Percentiles rank a stretch among this genome's conserved stretches.
phyloP scores from a whole-genome alignment of 2,888 invertebrate species.

The Ischnus inquisitorius region DNA sequence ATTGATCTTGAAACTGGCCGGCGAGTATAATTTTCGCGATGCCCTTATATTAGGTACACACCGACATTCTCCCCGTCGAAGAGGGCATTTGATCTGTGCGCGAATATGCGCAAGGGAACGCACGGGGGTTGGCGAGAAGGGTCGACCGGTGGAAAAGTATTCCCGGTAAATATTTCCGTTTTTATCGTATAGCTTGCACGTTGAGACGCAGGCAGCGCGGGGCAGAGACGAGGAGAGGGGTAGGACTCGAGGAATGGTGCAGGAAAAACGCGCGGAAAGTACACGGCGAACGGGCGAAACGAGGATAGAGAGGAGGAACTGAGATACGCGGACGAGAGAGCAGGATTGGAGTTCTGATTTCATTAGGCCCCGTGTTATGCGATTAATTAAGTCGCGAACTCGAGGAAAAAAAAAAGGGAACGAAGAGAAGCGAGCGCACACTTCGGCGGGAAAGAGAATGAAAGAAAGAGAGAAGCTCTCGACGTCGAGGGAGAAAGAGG shows the following conservation, averaged over 20 bases:
- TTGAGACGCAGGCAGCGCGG: conserved; percentile 65
- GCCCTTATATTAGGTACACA: not conserved
- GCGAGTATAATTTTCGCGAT: conserved; percentile 45
- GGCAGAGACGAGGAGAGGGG: not conserved
- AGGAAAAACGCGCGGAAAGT: conserved; percentile 70
- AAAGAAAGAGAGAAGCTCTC: conserved; percentile 61
- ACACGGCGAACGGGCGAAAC: conserved; percentile 56
- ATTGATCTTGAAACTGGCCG: conserved; percentile 35
- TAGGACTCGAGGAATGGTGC: conserved; percentile 53
- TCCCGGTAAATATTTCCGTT: conserved; percentile 83
- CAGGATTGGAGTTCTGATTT: conserved; percentile 84
- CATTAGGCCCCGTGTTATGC: conserved; percentile 85
- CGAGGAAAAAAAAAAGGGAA: conserved; percentile 83
- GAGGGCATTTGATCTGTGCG: conserved; percentile 43
- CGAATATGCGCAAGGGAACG: conserved; percentile 41
- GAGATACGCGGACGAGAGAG: conserved; percentile 67
- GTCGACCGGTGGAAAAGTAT: conserved; percentile 79
- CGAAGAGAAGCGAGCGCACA: conserved; percentile 69
- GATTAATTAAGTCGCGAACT: conserved; percentile 85
- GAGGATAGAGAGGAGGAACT: conserved; percentile 44
- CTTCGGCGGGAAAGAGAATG: conserved; percentile 52
- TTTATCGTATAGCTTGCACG: conserved; percentile 74
- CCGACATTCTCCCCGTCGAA: conserved; percentile 11
- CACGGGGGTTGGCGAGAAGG: conserved; percentile 15
- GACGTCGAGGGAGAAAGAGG: conserved; percentile 17